These are phyloP conservation scores for Anthrax anthrax DNA, from an alignment of 2,888 invertebrate genomes.

Conservation along the genomic window DNA sequence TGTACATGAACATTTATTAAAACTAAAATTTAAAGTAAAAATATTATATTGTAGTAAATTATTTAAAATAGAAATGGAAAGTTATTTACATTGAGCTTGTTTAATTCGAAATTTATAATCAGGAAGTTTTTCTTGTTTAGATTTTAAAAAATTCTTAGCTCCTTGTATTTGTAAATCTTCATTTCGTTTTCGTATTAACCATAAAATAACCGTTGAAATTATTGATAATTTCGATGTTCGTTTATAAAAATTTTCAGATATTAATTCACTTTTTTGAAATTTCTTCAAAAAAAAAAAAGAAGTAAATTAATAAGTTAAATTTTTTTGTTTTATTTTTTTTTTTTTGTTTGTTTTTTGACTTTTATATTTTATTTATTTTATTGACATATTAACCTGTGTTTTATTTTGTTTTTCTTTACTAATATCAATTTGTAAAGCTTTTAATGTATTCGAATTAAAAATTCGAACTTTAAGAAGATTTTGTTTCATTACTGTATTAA, in stretches of 20 bases:
- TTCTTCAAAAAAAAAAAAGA: constrained; percentile 4
- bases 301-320: not conserved
- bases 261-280: not conserved
- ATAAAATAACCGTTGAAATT: constrained; percentile 27
- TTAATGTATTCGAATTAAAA: constrained; percentile 18
- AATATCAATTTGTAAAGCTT: not conserved
- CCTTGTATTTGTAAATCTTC: constrained; percentile 21
- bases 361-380: no score
- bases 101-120: constrained; percentile 19
- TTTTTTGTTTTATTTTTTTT: no score
- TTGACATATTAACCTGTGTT: no score
- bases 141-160: constrained; percentile 18
- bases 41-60: no score
- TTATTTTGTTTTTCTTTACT: no score
- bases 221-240: constrained; percentile 27
- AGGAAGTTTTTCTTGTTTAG: constrained; percentile 13
- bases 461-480: constrained; percentile 49
- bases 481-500: constrained; percentile 53
- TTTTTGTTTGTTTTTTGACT: no score
- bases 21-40: constrained; percentile 18
- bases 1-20: constrained; percentile 23
- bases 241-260: constrained; percentile 2
- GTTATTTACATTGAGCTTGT: constrained; percentile 29
- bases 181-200: constrained; percentile 22
- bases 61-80: no score